Base-by-base conservation (phyloP, 2,797 vertebrate genomes). In the Mareca penelope region DNA sequence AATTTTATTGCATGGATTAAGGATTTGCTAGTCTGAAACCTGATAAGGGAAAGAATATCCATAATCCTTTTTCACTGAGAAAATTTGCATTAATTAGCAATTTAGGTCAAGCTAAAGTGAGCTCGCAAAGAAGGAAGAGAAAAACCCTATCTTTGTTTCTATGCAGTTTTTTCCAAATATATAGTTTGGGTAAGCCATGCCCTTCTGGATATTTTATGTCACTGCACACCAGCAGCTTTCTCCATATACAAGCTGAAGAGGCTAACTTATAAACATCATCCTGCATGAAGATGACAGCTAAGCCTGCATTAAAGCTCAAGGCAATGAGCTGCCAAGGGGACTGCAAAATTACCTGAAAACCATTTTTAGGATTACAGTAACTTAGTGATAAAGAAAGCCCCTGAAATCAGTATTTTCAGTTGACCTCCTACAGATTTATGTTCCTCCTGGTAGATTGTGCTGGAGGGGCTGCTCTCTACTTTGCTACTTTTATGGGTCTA, bases 11-110 rank as follows among this genome's bases (percentile, higher is more conserved):
- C 59, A 71, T 50, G 52, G 80, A 72, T 69, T 86, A 88, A 81
- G 93, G 42, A 94, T 89, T 96, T 95, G 85, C 63, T 81, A 89
- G 76, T 93, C 88, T 76, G 90, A 95, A 95, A 88, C 76, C 18
- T 55, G 90, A 91, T 80, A 89, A 93, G 59, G 53, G 24, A 60
- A 89, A 80, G 56, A 93, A 93, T 92, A 95, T 86, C 57, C 65
- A 8, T 95, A 94, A 93, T 90, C 76, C 77, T 48, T 94, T 94
- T 91, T 68, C 85, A 48, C 69, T 53, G 68, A 79, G 83, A 93
- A 96, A 92, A 96, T 96, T 94, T 94, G 64, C 87, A 89, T 97
- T 96, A 96, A 96, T 97, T 97, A 96, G 68, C 75, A 96, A 97
- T 95, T 85, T 96, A 93, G 93, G 82, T 96, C 90, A 96, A 84